Evolutionary conservation across 2,888 invertebrate genomes (phyloP), one percentile per base, ranked within the genome.

Genomic region (Polylopha cassiicola): DNA sequence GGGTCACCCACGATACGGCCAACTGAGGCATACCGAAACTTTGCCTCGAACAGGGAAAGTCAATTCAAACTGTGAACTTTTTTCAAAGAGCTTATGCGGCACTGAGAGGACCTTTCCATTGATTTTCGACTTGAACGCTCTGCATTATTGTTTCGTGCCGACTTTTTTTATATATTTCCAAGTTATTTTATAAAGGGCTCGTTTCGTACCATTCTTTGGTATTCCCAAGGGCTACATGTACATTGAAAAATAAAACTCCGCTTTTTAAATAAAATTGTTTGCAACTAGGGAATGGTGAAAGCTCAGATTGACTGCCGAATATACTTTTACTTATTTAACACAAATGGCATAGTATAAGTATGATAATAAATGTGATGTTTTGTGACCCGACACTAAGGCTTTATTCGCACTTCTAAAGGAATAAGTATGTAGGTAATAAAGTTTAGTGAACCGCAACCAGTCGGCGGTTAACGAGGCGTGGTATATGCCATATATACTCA

Each of bases 51-150:
- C 78, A 76, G 65, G 64, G 70, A 78, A 78, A 78, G 73, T 78
- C 78, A 76, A 78, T 78, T 72, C 66, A 51, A 67, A 67, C 66
- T 60, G 62, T 51, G 51, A 76, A 77, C 65, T 71, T 78, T 74
- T 73, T 70, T 58, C 59, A 64, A 63, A 62, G 58, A 56, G 58
- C 61, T 49, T 53, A 51, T 55, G 52, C 59, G 56, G 56, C 58
- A 58, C 57, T 53, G 54, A 53, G 51, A 52, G 55, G 57, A 59
- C 58, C 58, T 59, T 57, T 48, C 47, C 58, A 63, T 70, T 58
- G 61, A 65, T 65, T 65, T 61, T 61, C 56, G 53, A 54, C 58
- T 50, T 48, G 43, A 44, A 51, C 51, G 47, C 33, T 46, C 34
- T 50, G 37, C 37, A 42, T 51, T 53, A 56, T 57, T 51, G 44